These are phyloP conservation scores for Belgica antarctica DNA, from an alignment of 2,888 invertebrate species.

Conservation along the genomic window DNA sequence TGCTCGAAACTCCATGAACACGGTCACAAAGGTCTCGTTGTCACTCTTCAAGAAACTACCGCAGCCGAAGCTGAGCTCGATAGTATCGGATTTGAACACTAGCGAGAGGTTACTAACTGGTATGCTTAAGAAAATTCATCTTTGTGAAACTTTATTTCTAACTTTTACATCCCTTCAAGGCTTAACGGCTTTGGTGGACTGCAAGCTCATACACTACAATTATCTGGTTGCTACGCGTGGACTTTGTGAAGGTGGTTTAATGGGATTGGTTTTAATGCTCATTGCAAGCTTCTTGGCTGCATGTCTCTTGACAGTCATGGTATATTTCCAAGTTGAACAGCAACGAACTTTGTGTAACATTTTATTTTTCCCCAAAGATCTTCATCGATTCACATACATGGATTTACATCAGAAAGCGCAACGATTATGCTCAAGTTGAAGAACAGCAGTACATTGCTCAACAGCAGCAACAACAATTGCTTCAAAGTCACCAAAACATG, in stretches of 20 bases:
- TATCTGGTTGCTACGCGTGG: slow-evolving; percentile 78
- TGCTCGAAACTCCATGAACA: slow-evolving; percentile 56
- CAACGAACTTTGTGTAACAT: too few relatives aligned
- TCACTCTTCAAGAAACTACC: slow-evolving; percentile 57
- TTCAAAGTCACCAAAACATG: slow-evolving; percentile 55
- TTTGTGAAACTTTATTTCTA: slow-evolving; percentile 44
- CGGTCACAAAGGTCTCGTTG: slow-evolving; percentile 54
- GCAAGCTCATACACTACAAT: slow-evolving; percentile 77
- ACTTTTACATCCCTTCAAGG: too few relatives aligned
- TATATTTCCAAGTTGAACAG: neutral
- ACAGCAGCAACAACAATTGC: slow-evolving; percentile 54
- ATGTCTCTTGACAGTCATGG: slow-evolving; percentile 84
- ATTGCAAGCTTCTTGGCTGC: slow-evolving; percentile 83
- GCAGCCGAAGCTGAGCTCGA: slow-evolving; percentile 71
- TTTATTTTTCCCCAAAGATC: slow-evolving; percentile 52
- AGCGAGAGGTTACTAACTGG: slow-evolving; percentile 68
- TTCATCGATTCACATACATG: slow-evolving; percentile 95
- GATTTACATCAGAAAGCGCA: slow-evolving; percentile 91
- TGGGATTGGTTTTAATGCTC: slow-evolving; percentile 81
- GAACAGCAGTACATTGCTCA: slow-evolving; percentile 60
- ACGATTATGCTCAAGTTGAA: slow-evolving; percentile 76
- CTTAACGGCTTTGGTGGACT: slow-evolving; percentile 73
- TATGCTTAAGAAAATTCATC: neutral
- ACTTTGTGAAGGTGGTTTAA: slow-evolving; percentile 77
- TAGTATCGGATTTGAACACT: slow-evolving; percentile 74